Base-by-base conservation (phyloP, 2,797 vertebrate genomes). In the Sitta carolinensis region DNA sequence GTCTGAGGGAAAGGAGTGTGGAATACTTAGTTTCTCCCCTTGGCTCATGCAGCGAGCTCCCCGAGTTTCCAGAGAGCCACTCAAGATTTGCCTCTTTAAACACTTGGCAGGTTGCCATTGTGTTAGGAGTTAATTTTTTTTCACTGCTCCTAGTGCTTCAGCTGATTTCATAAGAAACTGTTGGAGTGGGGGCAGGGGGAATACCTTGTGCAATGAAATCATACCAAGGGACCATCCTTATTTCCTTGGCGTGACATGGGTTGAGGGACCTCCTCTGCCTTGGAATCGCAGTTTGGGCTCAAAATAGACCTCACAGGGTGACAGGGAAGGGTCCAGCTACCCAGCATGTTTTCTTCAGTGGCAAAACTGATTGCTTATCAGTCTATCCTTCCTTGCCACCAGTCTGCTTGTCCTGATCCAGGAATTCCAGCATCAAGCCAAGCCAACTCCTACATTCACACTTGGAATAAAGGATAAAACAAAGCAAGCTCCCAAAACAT, bases 1-100 rank as follows among this genome's bases (percentile, higher is more conserved):
- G 26, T 10, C 32, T 73, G 58, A 80, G n/a, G 34, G 34, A 68
- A 50, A 30, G 14, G 55, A 84, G 30, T 1, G 0, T 1, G 0
- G 48, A 40, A 17, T 27, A 29, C 27, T 75, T 62, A 0, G n/a
- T 84, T 90, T 84, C 36, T 94, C 9, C 32, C 8, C 32, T 30
- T 83, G 62, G 51, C 73, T 94, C 2, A 0, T 51, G 25, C n/a
- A 47, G 51, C 0, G 0, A 67, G 43, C 77, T 91, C 52, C 38
- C 32, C 1, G 3, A 59, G 8, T 84, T 95, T 82, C 55, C 57
- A 73, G 77, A 79, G 45, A 67, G 11, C 11, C 22, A 79, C 74
- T 88, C 63, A 74, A 70, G 29, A 26, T 92, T 82, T 84, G 26
- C 50, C 25, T 51, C 87, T 87, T 92, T 69, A 76, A 73, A 93